A percentile compares a stretch with the other conserved stretches of the same genome.
Conservation (phyloP, 2,113 vertebrate genomes). For the Cairina moschata region DNA sequence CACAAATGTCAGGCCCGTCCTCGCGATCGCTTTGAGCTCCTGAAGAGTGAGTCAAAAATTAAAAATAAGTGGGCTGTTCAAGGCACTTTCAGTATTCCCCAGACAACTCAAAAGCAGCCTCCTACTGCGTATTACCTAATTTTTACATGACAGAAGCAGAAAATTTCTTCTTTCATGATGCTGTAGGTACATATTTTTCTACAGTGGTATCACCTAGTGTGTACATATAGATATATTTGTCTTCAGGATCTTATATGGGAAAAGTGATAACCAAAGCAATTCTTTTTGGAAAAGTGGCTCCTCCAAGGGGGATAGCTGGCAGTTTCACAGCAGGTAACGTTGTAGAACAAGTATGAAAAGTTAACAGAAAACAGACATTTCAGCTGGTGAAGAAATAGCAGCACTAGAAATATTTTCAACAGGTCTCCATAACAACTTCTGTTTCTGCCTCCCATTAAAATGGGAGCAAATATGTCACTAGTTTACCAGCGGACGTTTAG, state of each 20-base stretch:
- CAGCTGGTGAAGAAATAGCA: not conserved
- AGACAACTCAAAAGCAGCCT: not conserved
- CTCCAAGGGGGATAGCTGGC: not conserved
- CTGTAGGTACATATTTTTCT: rapidly evolving
- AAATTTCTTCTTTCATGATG: not conserved
- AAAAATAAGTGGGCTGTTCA: not conserved
- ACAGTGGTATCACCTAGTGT: rapidly evolving
- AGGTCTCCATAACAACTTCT: not conserved
- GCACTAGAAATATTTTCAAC: not conserved
- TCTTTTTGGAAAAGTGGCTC: not conserved
- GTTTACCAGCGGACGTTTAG: not conserved
- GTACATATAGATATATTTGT: not conserved
- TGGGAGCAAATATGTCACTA: not conserved
- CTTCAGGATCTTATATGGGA: not conserved
- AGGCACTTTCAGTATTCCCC: not conserved
- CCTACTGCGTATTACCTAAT: not conserved
- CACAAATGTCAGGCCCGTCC: rapidly evolving
- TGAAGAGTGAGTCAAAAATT: not conserved
- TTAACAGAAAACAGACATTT: not conserved
- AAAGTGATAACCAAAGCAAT: not conserved
- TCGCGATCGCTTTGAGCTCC: not conserved
- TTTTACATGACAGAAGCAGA: not conserved
- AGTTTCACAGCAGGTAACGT: not conserved
- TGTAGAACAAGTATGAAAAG: not conserved
- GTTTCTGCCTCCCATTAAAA: not conserved